Evolutionary conservation across 2,888 invertebrate species (phyloP), one percentile per base, ranked within the genome.

Genomic region (Eupithecia inturbata): DNA sequence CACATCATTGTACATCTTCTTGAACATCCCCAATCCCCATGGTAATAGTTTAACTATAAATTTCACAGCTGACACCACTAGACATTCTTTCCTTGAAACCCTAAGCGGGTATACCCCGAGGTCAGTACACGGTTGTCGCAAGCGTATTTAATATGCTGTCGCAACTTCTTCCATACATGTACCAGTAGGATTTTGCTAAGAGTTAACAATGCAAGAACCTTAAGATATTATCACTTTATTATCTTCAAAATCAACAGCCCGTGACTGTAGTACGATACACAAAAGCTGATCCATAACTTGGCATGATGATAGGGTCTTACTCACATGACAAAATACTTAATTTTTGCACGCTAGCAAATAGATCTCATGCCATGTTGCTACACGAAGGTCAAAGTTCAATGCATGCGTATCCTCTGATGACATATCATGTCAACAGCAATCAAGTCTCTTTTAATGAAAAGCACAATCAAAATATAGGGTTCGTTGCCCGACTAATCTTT

Each of bases 91-190:
- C 78, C 67, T 77, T 74, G 76, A 76, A 73, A 75, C 41, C 76
- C 79, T 76, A 57, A 72, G 71, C 72, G 67, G 45, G 68, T 72
- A 64, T 53, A 72, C 66, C 63, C 66, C 78, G 80, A 80, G 80
- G 80, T 77, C 77, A 70, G 74, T 41, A 49, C 36, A 74, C 75
- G 68, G 67, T 69, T 80, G 77, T 76, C 72, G 80, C 77, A 80
- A 80, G 75, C 36, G 45, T 76, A 76, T 75, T 72, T 74, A 74
- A 76, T 79, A 73, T 75, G 74, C 73, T 79, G 78, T 79, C 68
- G 80, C 70, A 80, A 80, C 68, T 63, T 64, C 70, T 72, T 64
- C n/a, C 63, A 64, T 64, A 63, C 33, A 16, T 1, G 33, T 74
- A 70, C 64, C 5, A 60, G 66, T 57, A 68, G 60, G 33, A 70